Evolutionary conservation across 2,797 vertebrate genomes (phyloP).

Genomic region (Agapornis canus): DNA sequence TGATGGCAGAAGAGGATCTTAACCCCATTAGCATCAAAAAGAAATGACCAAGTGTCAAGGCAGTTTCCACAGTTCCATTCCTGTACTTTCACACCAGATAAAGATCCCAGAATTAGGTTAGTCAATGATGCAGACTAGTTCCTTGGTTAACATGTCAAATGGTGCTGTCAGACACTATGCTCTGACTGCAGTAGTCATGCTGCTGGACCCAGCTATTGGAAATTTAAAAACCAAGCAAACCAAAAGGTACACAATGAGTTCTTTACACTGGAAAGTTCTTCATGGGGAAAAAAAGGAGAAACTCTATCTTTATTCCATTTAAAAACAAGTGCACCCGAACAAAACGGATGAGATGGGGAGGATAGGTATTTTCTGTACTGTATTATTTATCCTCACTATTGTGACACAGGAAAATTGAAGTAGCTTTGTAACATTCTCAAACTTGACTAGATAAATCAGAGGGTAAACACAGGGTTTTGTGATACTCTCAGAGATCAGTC

Average conservation of each 20-base stretch:
- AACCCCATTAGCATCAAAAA: constrained; percentile 53
- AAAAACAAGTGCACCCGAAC: background rate
- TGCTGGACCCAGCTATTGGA: background rate
- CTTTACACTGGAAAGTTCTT: background rate
- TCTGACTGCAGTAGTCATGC: background rate
- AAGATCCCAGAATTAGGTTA: constrained; percentile 28
- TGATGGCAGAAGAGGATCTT: constrained; percentile 26
- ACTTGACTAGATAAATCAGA: constrained; percentile 13
- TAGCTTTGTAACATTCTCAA: background rate
- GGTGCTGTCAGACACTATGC: background rate
- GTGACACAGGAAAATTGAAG: background rate
- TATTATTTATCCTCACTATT: background rate
- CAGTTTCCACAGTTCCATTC: constrained; percentile 47
- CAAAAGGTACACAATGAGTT: background rate
- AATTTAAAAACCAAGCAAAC: background rate
- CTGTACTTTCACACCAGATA: constrained; percentile 6
- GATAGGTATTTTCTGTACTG: background rate
- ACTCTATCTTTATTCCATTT: background rate
- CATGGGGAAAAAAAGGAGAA: fast-evolving
- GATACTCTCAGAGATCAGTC: background rate
- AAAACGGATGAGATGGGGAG: background rate
- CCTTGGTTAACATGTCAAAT: background rate
- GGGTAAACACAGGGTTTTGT: background rate
- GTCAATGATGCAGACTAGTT: constrained; percentile 42
- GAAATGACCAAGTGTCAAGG: constrained; percentile 55